A percentile compares a stretch with the other conserved stretches of the same genome.
Conservation (phyloP, 2,797 vertebrate species). For the Thaleichthys pacificus region DNA sequence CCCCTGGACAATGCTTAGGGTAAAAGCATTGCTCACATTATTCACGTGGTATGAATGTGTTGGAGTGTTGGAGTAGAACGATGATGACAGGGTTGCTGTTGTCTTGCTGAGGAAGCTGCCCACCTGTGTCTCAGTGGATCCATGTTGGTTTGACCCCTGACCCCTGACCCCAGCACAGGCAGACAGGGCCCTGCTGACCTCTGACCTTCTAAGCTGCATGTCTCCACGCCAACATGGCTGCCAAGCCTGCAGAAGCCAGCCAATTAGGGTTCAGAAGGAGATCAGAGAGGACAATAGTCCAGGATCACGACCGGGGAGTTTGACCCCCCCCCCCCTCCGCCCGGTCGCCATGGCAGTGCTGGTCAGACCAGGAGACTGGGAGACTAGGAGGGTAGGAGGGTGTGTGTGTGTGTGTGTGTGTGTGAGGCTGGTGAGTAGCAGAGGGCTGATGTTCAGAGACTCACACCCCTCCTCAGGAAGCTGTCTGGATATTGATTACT, state of each 20-base stretch:
- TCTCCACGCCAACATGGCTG: slow-evolving; percentile 72
- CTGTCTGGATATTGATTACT: slow-evolving; percentile 40
- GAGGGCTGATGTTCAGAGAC: neutral
- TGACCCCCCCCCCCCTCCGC: slow-evolving; percentile 39
- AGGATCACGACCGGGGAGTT: slow-evolving; percentile 74
- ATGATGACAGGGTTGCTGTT: too few relatives aligned
- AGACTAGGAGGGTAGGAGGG: neutral
- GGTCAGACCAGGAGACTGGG: neutral
- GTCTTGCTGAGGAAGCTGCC: too few relatives aligned
- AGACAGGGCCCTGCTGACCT: slow-evolving; percentile 76
- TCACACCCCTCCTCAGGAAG: slow-evolving; percentile 27
- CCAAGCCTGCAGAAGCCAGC: slow-evolving; percentile 69
- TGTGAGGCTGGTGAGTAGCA: neutral
- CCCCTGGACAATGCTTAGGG: neutral
- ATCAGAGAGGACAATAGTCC: slow-evolving; percentile 82
- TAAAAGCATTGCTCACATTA: neutral
- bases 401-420: neutral
- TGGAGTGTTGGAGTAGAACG: neutral
- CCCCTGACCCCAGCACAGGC: slow-evolving; percentile 61
- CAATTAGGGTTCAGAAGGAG: slow-evolving; percentile 79
- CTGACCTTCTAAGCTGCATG: slow-evolving; percentile 82
- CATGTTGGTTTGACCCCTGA: slow-evolving; percentile 79
- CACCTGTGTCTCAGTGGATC: slow-evolving; percentile 33
- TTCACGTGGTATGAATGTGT: neutral
- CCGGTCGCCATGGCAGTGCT: neutral